phyloP scores from a whole-genome alignment of 2,113 vertebrate species.

The Chiloscyllium plagiosum region DNA sequence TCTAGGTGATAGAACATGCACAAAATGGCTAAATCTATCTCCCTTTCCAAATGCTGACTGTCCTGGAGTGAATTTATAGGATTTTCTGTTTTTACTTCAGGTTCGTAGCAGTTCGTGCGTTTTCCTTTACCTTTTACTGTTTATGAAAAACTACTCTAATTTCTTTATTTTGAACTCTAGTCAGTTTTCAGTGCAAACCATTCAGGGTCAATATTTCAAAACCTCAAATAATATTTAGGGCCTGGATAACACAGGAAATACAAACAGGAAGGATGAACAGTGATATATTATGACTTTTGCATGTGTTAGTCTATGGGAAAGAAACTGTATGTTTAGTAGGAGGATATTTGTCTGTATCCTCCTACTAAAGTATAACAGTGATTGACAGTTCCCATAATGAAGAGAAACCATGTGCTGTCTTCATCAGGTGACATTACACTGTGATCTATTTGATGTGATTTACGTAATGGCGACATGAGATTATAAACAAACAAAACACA shows the following conservation, averaged over 20 bases:
- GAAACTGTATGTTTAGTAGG: neutral
- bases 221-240: neutral
- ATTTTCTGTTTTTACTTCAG: neutral
- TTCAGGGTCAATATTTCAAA: neutral
- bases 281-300: neutral
- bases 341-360: neutral
- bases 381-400: neutral
- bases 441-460: neutral
- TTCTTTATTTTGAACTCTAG: neutral
- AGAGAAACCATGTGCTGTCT: neutral
- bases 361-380: neutral
- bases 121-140: neutral
- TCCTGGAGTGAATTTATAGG: neutral
- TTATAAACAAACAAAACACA: slow-evolving; percentile 4
- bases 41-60: neutral
- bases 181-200: neutral
- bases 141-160: neutral
- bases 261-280: neutral
- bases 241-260: neutral
- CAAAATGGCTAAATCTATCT: neutral
- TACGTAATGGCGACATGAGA: neutral
- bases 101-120: neutral
- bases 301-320: neutral
- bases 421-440: neutral
- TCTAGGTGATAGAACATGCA: neutral